phyloP scores from a whole-genome alignment of 2,888 invertebrate species.

The Drosophila birchii region DNA sequence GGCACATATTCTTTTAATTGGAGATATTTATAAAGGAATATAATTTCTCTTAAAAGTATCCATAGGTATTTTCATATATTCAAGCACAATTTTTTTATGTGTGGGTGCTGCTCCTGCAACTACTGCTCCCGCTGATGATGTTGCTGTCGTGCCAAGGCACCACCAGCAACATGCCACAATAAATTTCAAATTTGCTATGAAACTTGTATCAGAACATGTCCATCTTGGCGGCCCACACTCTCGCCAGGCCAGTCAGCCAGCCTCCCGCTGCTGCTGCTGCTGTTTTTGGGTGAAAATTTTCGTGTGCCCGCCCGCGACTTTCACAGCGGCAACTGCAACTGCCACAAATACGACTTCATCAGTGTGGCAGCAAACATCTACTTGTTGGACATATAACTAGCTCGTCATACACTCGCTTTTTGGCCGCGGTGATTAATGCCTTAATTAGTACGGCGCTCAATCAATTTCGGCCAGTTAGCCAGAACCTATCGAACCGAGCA shows the following conservation, averaged over 20 bases:
- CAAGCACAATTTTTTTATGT: not conserved
- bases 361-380: constrained; percentile 11
- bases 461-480: constrained; percentile 57
- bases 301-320: constrained; percentile 53
- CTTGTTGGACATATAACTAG: constrained; percentile 9
- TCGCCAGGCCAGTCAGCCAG: constrained; percentile 1
- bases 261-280: constrained; percentile 22
- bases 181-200: constrained; percentile 80
- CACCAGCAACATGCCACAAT: constrained; percentile 60
- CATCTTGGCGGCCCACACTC: constrained; percentile 67
- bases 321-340: constrained; percentile 56
- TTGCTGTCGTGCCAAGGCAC: constrained; percentile 45
- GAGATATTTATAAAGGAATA: not conserved
- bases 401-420: constrained; percentile 23
- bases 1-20: not conserved
- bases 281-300: constrained; percentile 60
- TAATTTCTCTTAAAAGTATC: too few species aligned
- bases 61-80: not conserved
- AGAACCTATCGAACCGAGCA: constrained; percentile 38
- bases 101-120: constrained; percentile 39
- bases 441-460: constrained; percentile 67
- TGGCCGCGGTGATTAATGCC: constrained; percentile 64
- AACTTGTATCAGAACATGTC: constrained; percentile 79
- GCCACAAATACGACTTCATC: constrained; percentile 17
- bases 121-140: constrained; percentile 46